Percentiles rank a stretch among this genome's conserved stretches.
Evolutionary conservation across 2,797 vertebrate genomes (phyloP).

Genomic region (Falco novaeseelandiae): DNA sequence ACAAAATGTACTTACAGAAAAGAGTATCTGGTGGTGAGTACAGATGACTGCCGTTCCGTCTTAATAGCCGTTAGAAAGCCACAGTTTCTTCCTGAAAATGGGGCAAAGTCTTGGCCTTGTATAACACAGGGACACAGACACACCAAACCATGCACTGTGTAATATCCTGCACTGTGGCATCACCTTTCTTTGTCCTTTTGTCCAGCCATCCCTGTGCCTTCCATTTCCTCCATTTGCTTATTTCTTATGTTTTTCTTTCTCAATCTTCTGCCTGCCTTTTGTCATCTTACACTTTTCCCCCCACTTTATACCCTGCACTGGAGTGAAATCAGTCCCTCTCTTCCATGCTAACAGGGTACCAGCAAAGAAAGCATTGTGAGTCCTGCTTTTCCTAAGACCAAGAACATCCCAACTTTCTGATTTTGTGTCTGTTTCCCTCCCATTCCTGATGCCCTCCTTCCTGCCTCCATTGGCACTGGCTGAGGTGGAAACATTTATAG

Average conservation of each 20-base stretch:
- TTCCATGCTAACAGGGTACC: fast-evolving
- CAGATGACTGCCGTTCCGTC: not conserved
- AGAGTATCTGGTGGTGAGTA: not conserved
- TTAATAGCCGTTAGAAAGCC: not conserved
- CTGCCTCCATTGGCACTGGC: not conserved
- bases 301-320: not conserved
- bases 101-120: not conserved
- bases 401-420: not conserved
- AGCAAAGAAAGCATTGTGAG: not conserved
- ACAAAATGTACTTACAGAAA: conserved; percentile 50
- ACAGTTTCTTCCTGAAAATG: not conserved
- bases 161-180: fast-evolving
- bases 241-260: not conserved
- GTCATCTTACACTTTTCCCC: not conserved
- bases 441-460: not conserved
- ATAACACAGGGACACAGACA: not conserved
- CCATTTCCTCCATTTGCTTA: not conserved
- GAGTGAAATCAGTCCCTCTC: not conserved
- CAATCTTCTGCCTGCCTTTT: not conserved
- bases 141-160: no score
- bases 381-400: not conserved
- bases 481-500: not conserved
- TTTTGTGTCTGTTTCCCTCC: not conserved
- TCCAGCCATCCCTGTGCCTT: not conserved
- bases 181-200: not conserved